Conservation (phyloP, 2,888 invertebrate genomes). For the Pollenia griseotomentosa region DNA sequence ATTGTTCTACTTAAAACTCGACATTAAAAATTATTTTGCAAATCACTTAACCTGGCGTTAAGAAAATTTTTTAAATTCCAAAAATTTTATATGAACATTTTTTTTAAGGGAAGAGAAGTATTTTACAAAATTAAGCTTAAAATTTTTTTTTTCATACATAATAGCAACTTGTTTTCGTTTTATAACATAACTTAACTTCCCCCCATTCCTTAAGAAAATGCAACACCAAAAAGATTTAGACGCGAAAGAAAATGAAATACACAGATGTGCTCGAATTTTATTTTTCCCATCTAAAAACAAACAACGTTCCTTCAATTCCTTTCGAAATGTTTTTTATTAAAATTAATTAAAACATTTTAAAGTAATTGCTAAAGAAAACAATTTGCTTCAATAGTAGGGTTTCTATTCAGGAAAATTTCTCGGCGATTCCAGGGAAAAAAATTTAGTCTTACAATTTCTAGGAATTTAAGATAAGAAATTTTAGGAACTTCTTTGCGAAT, state of each 20-base stretch:
- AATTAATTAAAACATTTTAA: constrained; percentile 40
- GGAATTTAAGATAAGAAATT: too few species aligned
- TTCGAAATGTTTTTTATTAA: constrained; percentile 3
- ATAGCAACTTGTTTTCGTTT: neutral
- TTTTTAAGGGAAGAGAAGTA: too few species aligned
- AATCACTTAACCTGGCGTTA: too few species aligned
- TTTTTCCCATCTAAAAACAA: constrained; percentile 1
- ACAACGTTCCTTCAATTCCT: neutral
- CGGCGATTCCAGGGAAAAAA: too few species aligned
- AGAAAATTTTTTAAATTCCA: too few species aligned
- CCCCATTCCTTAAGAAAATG: neutral
- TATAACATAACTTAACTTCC: neutral
- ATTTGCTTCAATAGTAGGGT: neutral
- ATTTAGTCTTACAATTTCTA: too few species aligned
- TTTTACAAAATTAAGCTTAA: too few species aligned
- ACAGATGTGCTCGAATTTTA: constrained; percentile 21
- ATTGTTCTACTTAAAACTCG: too few species aligned
- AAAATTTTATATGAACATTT: too few species aligned
- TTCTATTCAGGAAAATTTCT: too few species aligned
- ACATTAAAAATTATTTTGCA: too few species aligned
- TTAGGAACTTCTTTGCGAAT: too few species aligned
- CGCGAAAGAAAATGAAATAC: neutral
- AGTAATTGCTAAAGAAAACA: constrained; percentile 4
- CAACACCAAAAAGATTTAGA: constrained; percentile 1
- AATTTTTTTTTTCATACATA: neutral